Conservation (phyloP, 2,797 vertebrate genomes). For the Molothrus aeneus region DNA sequence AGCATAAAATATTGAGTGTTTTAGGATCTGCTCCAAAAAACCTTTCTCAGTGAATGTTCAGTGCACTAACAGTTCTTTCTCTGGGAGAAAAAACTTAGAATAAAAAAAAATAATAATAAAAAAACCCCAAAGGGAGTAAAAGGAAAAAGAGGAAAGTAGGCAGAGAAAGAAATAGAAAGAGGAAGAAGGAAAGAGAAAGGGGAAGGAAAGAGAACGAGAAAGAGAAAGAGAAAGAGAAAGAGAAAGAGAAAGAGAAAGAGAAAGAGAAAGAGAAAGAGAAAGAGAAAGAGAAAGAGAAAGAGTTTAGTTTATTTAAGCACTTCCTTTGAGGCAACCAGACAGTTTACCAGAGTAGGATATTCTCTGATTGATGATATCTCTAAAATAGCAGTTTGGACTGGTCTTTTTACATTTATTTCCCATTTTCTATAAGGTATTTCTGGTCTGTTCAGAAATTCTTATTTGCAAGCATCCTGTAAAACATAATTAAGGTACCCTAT, state of each 20-base stretch:
- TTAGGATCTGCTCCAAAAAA: neutral
- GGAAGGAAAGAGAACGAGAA: no score
- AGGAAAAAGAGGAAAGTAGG: no score
- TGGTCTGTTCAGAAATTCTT: conserved; percentile 23
- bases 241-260: no score
- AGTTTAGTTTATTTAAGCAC: neutral
- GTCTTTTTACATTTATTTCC: neutral
- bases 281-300: neutral
- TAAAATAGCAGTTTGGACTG: conserved; percentile 25
- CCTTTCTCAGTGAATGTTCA: neutral
- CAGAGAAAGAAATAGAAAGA: neutral
- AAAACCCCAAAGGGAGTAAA: neutral
- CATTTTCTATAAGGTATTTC: conserved; percentile 15
- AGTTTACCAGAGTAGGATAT: neutral
- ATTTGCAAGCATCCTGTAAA: conserved; percentile 27
- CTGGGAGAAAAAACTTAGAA: neutral
- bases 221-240: no score
- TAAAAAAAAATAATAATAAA: no score
- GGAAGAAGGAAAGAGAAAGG: no score
- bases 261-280: no score
- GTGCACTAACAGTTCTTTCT: neutral
- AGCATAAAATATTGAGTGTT: neutral
- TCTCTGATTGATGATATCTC: conserved; percentile 38
- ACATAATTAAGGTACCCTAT: conserved; percentile 19
- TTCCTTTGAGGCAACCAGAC: neutral